These are phyloP conservation scores for Clamator glandarius DNA, from an alignment of 2,797 vertebrate species.

Conservation along the genomic window DNA sequence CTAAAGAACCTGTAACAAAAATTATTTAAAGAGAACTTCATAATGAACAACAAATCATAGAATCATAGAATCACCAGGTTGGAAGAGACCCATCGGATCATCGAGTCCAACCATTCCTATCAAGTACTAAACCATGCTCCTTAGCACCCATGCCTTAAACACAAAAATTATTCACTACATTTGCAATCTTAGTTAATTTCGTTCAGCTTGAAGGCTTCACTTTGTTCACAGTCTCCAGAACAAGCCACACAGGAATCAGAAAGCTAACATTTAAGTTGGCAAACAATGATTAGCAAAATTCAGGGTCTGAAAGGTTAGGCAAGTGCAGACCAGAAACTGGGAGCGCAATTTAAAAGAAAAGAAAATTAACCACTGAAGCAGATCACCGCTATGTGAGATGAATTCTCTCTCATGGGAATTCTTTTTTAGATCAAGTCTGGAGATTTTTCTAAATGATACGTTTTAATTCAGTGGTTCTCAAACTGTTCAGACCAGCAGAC, in stretches of 20 bases:
- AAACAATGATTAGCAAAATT: neutral
- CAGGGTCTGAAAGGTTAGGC: neutral
- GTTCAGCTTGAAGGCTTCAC: neutral
- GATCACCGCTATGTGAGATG: neutral
- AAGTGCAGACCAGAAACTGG: slow-evolving; percentile 4
- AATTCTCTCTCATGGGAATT: neutral
- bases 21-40: neutral
- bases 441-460: neutral
- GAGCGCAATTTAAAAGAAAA: neutral
- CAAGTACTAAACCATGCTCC: too few relatives aligned
- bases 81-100: too few relatives aligned
- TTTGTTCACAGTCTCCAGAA: neutral
- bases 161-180: too few relatives aligned
- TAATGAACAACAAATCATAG: neutral
- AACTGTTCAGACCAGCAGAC: neutral
- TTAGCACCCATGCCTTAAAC: too few relatives aligned
- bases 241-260: neutral
- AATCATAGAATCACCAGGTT: too few relatives aligned
- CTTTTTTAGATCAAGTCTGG: neutral
- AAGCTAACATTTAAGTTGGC: neutral
- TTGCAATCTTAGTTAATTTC: neutral
- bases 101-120: too few relatives aligned
- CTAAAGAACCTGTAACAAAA: neutral
- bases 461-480: neutral
- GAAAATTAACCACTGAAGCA: neutral